Percentiles rank a stretch among this genome's conserved stretches.
Conservation (phyloP, 2,888 invertebrate species). For the Tachina lurida region DNA sequence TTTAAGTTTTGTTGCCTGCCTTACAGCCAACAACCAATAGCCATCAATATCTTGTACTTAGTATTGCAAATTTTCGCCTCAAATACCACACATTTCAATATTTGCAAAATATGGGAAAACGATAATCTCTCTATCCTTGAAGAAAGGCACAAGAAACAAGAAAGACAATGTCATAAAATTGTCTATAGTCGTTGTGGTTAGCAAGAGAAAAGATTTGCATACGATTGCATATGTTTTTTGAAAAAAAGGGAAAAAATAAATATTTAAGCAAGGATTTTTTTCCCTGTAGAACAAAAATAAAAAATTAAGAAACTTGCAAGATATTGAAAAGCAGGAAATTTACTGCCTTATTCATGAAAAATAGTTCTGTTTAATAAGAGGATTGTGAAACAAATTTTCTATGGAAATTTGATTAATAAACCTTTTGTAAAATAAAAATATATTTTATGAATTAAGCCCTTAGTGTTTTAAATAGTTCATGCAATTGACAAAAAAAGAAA, state of each 20-base stretch:
- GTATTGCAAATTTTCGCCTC: constrained; percentile 29
- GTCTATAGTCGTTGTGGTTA: constrained; percentile 7
- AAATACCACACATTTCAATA: constrained; percentile 46
- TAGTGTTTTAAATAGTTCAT: not conserved
- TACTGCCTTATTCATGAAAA: no score
- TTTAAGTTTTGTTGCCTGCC: constrained; percentile 18
- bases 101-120: constrained; percentile 2
- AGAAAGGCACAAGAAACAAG: not conserved
- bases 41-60: not conserved
- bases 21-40: not conserved
- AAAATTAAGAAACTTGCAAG: not conserved
- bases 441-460: no score
- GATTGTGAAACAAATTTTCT: no score
- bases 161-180: not conserved
- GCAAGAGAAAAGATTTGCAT: constrained; percentile 17
- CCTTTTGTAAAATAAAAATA: no score
- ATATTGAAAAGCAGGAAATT: not conserved
- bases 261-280: not conserved
- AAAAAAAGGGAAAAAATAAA: not conserved
- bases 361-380: no score
- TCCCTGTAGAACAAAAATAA: not conserved
- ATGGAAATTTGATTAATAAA: no score
- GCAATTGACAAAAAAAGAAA: not conserved
- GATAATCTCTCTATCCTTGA: constrained; percentile 17
- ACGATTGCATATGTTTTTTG: not conserved